Conservation (phyloP, 2,888 invertebrate genomes). For the Chydorus sphaericus region DNA sequence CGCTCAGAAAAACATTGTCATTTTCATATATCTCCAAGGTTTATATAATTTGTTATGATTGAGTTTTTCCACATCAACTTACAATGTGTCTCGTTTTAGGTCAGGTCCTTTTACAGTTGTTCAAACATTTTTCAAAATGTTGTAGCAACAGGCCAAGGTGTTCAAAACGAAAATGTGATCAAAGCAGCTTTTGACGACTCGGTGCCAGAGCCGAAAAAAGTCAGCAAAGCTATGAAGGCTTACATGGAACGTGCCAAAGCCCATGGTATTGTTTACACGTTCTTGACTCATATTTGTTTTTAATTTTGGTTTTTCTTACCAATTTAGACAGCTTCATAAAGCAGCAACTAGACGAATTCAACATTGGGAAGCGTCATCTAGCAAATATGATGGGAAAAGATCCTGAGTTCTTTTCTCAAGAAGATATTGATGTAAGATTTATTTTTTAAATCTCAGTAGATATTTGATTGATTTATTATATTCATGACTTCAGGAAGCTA, state of each 20-base stretch:
- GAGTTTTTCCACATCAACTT: no score
- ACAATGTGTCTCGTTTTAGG: no score
- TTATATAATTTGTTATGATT: no score
- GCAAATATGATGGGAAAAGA: conserved; percentile 99
- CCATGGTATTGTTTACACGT: conserved; percentile 38
- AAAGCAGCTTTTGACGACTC: background rate
- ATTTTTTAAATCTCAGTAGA: background rate
- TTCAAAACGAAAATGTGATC: background rate
- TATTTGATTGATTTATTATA: background rate
- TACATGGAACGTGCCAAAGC: conserved; percentile 68
- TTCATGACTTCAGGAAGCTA: conserved; percentile 47
- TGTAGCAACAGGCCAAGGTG: background rate
- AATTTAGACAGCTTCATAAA: conserved; percentile 69
- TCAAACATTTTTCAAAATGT: background rate
- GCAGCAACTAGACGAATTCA: conserved; percentile 59
- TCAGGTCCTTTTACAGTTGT: background rate
- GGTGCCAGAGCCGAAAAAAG: conserved; percentile 27
- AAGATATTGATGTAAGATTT: conserved; percentile 59
- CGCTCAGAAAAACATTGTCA: no score
- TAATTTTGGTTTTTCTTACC: conserved; percentile 18
- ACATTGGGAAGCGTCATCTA: conserved; percentile 84
- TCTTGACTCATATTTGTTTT: background rate
- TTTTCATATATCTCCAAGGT: no score
- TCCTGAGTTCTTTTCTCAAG: conserved; percentile 71
- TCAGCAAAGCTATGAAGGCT: conserved; percentile 77